Evolutionary conservation across 2,888 invertebrate species (phyloP).

Genomic region (Panzeria rudis): DNA sequence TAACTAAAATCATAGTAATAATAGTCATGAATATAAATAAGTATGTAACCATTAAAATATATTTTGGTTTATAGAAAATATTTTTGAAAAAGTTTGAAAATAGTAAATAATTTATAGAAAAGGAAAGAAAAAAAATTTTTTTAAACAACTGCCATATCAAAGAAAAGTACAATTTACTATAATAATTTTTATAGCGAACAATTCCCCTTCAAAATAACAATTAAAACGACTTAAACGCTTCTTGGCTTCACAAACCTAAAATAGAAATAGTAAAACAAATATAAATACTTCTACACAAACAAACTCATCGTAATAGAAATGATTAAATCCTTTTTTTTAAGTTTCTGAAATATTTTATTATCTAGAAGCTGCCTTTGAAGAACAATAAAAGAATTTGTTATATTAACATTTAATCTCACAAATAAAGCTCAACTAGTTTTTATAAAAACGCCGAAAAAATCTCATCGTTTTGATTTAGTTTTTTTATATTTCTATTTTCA

Average conservation of each 20-base stretch:
- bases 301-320: background rate
- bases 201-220: conserved; percentile 19
- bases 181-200: conserved; percentile 39
- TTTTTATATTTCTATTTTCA: conserved; percentile 22
- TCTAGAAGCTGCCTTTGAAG: conserved; percentile 7
- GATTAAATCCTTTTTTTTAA: background rate
- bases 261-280: background rate
- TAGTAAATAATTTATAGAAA: conserved; percentile 63
- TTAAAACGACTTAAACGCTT: conserved; percentile 31
- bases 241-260: conserved; percentile 4
- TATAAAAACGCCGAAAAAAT: conserved; percentile 7
- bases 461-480: conserved; percentile 18
- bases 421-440: conserved; percentile 17
- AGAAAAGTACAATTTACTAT: conserved; percentile 70
- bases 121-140: conserved; percentile 39
- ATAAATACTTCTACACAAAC: background rate
- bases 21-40: conserved; percentile 26
- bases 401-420: conserved; percentile 56
- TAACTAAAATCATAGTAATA: conserved; percentile 15
- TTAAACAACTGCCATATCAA: conserved; percentile 68
- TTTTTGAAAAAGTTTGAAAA: conserved; percentile 9
- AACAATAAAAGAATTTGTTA: conserved; percentile 42
- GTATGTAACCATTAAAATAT: conserved; percentile 8
- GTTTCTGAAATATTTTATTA: background rate
- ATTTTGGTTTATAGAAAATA: conserved; percentile 56